Conservation (phyloP, 1,140 invertebrate species). For the Himalopsyche phryganea region DNA sequence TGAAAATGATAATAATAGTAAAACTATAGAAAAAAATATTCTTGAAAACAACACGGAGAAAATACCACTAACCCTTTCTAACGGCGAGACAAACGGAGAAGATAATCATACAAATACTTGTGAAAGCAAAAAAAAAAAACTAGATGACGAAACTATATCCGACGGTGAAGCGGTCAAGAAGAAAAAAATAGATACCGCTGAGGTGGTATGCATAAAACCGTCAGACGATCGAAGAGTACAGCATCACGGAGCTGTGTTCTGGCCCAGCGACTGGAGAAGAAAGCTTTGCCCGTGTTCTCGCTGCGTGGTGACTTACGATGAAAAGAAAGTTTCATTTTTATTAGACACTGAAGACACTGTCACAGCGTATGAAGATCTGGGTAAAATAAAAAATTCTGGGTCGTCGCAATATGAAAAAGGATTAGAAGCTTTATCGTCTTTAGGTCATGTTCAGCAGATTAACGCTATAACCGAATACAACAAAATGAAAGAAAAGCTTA, state of each 20-base stretch:
- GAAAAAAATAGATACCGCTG: constrained; percentile 15
- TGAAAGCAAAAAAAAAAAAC: constrained; percentile 17
- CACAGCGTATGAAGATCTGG: constrained; percentile 79
- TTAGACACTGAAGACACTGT: constrained; percentile 82
- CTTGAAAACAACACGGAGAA: not conserved
- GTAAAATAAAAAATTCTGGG: constrained; percentile 53
- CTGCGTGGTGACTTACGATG: constrained; percentile 67
- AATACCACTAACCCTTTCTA: not conserved
- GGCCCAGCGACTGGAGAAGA: constrained; percentile 69
- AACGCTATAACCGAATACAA: constrained; percentile 84
- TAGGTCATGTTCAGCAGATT: constrained; percentile 79
- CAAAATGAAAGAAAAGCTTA: constrained; percentile 79
- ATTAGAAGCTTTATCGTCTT: constrained; percentile 68
- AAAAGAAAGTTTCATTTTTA: constrained; percentile 67
- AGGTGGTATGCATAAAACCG: constrained; percentile 16
- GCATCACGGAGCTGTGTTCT: constrained; percentile 57
- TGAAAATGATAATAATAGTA: not conserved
- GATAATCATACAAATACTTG: constrained; percentile 1
- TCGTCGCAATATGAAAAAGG: constrained; percentile 70
- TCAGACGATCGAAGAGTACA: not conserved
- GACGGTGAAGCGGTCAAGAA: constrained; percentile 2
- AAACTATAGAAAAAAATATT: not conserved
- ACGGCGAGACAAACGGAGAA: not conserved
- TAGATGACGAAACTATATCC: constrained; percentile 1
- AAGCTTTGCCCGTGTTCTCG: constrained; percentile 67